A percentile compares a stretch with the other conserved stretches of the same genome.
phyloP scores from a whole-genome alignment of 2,888 invertebrate genomes.

The Lutraria lutraria region DNA sequence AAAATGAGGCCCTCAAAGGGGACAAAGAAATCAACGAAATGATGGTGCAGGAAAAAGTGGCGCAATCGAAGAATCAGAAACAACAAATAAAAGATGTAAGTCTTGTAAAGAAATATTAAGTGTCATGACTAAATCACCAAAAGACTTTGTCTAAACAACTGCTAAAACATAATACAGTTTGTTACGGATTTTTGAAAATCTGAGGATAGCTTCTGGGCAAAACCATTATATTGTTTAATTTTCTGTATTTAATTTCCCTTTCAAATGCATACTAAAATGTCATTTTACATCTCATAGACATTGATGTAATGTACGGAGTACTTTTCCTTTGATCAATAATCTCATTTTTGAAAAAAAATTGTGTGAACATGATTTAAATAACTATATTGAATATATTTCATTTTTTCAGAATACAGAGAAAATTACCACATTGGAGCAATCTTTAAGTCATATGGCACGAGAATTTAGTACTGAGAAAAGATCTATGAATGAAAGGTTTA shows the following conservation, averaged over 20 bases:
- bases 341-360: too few species aligned
- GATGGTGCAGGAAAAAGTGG: constrained; percentile 85
- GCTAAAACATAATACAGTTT: too few species aligned
- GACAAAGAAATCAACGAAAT: constrained; percentile 84
- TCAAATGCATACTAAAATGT: too few species aligned
- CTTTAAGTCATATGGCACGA: constrained; percentile 85
- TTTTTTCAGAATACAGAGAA: constrained; percentile 83
- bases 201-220: too few species aligned
- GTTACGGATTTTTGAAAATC: too few species aligned
- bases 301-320: too few species aligned
- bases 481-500: constrained; percentile 73
- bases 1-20: constrained; percentile 80
- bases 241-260: too few species aligned
- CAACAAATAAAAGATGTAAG: constrained; percentile 83
- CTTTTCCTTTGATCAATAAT: too few species aligned
- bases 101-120: not conserved
- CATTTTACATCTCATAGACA: too few species aligned
- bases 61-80: constrained; percentile 82
- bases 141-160: too few species aligned
- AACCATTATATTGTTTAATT: too few species aligned
- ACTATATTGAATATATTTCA: not conserved
- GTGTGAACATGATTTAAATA: not conserved
- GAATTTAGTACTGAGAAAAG: constrained; percentile 85
- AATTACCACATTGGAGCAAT: constrained; percentile 84
- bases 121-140: too few species aligned